These are phyloP conservation scores for Amphiprion clarkii DNA, from an alignment of 2,797 vertebrate species.

Conservation along the genomic window DNA sequence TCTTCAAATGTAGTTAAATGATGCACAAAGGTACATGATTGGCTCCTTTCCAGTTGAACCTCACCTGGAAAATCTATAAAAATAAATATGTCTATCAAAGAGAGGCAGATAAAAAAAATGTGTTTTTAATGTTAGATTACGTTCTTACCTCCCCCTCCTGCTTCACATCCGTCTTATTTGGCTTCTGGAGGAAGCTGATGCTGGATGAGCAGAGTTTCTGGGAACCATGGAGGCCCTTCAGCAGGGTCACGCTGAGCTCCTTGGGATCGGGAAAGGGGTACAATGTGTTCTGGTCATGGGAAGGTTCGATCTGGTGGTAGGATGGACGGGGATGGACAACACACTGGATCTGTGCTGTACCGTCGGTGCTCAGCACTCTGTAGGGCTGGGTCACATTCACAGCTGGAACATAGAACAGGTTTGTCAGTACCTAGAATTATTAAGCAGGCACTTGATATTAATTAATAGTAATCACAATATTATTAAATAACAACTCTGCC, in stretches of 20 bases:
- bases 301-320: neutral
- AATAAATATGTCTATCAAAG: no score
- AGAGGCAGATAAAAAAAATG: no score
- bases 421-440: neutral
- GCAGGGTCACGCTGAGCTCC: slow-evolving; percentile 49
- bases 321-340: neutral
- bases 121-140: no score
- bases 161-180: fast-evolving
- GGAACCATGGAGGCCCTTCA: slow-evolving; percentile 51
- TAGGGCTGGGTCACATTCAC: slow-evolving; percentile 63
- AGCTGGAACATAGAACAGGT: slow-evolving; percentile 40
- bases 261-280: slow-evolving; percentile 14
- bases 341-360: slow-evolving; percentile 48
- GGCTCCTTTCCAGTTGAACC: no score
- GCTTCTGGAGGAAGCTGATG: slow-evolving; percentile 3
- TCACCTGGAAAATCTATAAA: neutral
- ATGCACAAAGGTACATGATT: no score
- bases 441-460: no score
- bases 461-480: no score
- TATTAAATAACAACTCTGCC: no score
- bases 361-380: slow-evolving; percentile 37
- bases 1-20: no score
- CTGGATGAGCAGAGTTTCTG: slow-evolving; percentile 45
- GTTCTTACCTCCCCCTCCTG: slow-evolving; percentile 22
- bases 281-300: fast-evolving